Conservation (phyloP, 1,140 invertebrate genomes). For the Bombus breviceps region DNA sequence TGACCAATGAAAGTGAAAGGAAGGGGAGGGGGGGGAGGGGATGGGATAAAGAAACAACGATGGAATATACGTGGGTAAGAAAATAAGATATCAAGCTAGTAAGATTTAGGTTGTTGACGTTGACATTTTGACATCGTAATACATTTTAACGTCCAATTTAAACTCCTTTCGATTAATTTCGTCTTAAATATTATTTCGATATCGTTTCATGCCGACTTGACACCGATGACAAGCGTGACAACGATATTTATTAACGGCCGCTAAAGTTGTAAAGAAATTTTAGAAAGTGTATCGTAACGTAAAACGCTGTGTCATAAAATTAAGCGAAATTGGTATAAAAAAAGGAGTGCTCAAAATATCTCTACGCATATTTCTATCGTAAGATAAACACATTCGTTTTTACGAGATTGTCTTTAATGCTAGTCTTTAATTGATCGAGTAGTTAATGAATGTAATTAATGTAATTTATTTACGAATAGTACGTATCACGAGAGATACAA, state of each 20-base stretch:
- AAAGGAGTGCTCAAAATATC: too few relatives aligned
- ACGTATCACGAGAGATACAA: neutral
- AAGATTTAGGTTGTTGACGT: neutral
- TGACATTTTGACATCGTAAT: neutral
- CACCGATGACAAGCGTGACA: neutral
- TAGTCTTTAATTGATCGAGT: too few relatives aligned
- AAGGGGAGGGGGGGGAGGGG: neutral
- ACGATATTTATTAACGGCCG: neutral
- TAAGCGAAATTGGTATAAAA: neutral
- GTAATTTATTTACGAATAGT: too few relatives aligned
- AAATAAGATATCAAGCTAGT: neutral
- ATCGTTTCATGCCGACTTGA: too few relatives aligned
- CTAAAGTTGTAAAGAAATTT: neutral
- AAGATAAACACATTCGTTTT: too few relatives aligned
- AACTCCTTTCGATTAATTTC: neutral
- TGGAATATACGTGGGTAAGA: too few relatives aligned
- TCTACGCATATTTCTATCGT: too few relatives aligned
- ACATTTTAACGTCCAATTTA: neutral
- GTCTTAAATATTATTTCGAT: neutral
- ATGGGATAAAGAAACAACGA: neutral
- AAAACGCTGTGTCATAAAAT: neutral
- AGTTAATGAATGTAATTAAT: too few relatives aligned
- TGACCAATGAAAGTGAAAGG: slow-evolving; percentile 7
- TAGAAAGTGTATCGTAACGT: neutral
- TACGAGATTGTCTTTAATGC: neutral